Evolutionary conservation across 2,113 vertebrate genomes (phyloP).

Genomic region (Syngnathus scovelli): DNA sequence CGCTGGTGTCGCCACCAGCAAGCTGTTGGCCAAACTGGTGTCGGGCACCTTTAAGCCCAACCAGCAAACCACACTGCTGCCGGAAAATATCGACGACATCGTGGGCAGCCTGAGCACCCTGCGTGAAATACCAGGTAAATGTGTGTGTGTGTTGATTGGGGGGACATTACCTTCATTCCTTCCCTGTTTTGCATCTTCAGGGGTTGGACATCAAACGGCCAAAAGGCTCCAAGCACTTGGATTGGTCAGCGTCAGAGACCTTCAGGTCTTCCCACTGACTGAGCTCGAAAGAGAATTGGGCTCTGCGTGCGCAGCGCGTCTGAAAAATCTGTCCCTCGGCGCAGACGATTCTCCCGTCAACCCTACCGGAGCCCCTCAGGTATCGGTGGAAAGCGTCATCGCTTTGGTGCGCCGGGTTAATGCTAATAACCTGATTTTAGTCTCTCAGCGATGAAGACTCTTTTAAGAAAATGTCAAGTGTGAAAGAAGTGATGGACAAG

Average conservation of each 20-base stretch:
- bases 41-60: slow-evolving; percentile 85
- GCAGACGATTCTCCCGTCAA: slow-evolving; percentile 77
- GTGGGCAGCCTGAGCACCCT: slow-evolving; percentile 67
- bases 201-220: slow-evolving; percentile 79
- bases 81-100: slow-evolving; percentile 70
- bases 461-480: slow-evolving; percentile 81
- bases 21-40: slow-evolving; percentile 83
- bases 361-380: slow-evolving; percentile 82
- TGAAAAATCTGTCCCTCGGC: slow-evolving; percentile 78
- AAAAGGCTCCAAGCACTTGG: slow-evolving; percentile 76
- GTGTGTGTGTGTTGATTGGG: too few species aligned
- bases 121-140: slow-evolving; percentile 77
- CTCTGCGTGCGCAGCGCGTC: slow-evolving; percentile 63
- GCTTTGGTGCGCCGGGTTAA: too few species aligned
- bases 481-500: slow-evolving; percentile 74
- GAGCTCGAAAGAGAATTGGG: slow-evolving; percentile 77
- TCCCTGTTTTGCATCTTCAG: slow-evolving; percentile 46
- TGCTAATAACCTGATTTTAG: slow-evolving; percentile 54
- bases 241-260: slow-evolving; percentile 66
- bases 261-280: slow-evolving; percentile 70
- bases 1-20: slow-evolving; percentile 81
- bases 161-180: too few species aligned
- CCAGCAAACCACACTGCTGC: slow-evolving; percentile 83
- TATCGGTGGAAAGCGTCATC: slow-evolving; percentile 37
- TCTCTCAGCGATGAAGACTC: slow-evolving; percentile 92